A percentile compares a stretch with the other conserved stretches of the same genome.
These are phyloP conservation scores for Helobdella robusta DNA, from an alignment of 2,888 invertebrate genomes.

Conservation along the genomic window DNA sequence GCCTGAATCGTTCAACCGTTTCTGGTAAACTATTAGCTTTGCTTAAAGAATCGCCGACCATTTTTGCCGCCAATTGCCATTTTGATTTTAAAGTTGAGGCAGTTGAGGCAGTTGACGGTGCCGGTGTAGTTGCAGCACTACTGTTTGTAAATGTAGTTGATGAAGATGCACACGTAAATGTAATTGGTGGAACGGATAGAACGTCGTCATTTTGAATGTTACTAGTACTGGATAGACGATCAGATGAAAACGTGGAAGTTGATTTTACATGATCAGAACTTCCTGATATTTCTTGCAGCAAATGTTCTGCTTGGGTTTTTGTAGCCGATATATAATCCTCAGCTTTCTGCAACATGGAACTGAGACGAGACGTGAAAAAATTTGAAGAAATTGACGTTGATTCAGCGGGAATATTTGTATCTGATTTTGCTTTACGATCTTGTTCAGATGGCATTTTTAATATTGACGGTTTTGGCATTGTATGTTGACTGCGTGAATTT, in stretches of 20 bases:
- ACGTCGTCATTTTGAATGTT: too few relatives aligned
- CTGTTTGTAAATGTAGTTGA: neutral
- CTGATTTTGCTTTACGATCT: neutral
- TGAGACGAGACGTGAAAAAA: constrained; percentile 16
- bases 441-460: neutral
- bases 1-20: constrained; percentile 11
- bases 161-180: too few relatives aligned
- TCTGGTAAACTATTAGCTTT: constrained; percentile 22
- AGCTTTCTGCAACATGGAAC: constrained; percentile 17
- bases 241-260: too few relatives aligned
- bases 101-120: neutral
- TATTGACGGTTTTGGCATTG: too few relatives aligned
- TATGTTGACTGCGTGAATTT: too few relatives aligned
- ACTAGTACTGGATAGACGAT: too few relatives aligned
- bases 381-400: neutral
- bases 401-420: neutral
- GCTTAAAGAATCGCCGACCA: constrained; percentile 21
- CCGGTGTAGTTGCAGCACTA: neutral
- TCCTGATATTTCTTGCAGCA: constrained; percentile 3
- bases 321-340: constrained; percentile 13
- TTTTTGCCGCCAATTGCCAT: constrained; percentile 22
- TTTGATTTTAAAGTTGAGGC: constrained; percentile 3
- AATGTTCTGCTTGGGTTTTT: constrained; percentile 8
- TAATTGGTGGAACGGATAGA: too few relatives aligned
- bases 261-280: neutral